Evolutionary conservation across 2,797 vertebrate genomes (phyloP).

Genomic region (Eleutherodactylus coqui): DNA sequence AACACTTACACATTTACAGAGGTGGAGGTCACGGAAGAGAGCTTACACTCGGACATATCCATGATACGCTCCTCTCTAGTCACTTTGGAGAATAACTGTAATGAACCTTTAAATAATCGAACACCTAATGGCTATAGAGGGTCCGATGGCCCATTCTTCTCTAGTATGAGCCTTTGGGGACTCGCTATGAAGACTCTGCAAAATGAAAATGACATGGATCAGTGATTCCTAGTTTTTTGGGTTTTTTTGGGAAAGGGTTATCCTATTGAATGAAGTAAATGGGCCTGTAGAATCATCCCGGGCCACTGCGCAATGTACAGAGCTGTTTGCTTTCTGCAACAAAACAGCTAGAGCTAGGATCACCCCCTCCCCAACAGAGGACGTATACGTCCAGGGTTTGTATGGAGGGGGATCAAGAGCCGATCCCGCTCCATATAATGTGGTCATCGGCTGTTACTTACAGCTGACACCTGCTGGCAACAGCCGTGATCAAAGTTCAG

Average conservation of each 20-base stretch:
- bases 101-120: conserved; percentile 71
- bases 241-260: neutral
- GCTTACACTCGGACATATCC: conserved; percentile 68
- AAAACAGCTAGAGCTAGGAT: no score
- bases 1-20: conserved; percentile 71
- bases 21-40: conserved; percentile 67
- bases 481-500: no score
- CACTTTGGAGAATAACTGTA: conserved; percentile 76
- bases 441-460: no score
- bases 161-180: conserved; percentile 91
- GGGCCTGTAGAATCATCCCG: no score
- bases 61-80: conserved; percentile 76
- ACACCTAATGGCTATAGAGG: conserved; percentile 72
- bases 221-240: conserved; percentile 67
- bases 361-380: no score
- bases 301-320: no score
- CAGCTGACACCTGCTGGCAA: no score
- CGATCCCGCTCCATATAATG: no score
- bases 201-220: conserved; percentile 84
- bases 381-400: no score
- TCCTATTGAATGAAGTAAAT: no score
- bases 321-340: no score
- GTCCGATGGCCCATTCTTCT: conserved; percentile 85
- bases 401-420: no score
- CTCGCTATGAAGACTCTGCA: conserved; percentile 93